Evolutionary conservation across 2,797 vertebrate genomes (phyloP).

Genomic region (Triplophysa bombifrons): DNA sequence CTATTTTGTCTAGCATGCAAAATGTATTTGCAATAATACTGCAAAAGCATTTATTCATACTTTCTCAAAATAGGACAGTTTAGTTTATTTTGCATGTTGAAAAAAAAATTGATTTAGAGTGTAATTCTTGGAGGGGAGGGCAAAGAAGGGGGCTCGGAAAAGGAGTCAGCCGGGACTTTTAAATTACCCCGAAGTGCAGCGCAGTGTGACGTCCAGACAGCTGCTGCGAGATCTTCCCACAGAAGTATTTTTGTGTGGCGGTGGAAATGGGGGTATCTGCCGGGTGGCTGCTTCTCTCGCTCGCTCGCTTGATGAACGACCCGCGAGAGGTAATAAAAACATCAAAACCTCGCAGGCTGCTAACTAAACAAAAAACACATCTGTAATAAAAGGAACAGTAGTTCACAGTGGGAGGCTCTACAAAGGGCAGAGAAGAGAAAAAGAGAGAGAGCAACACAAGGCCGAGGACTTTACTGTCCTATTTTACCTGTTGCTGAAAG

Average conservation of each 20-base stretch:
- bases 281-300: constrained; percentile 54
- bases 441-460: constrained; percentile 65
- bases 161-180: constrained; percentile 78
- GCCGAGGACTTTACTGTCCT: constrained; percentile 64
- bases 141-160: constrained; percentile 66
- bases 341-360: constrained; percentile 78
- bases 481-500: constrained; percentile 8
- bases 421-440: constrained; percentile 68
- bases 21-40: constrained; percentile 66
- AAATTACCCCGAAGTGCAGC: constrained; percentile 81
- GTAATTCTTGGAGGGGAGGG: constrained; percentile 70
- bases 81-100: constrained; percentile 51
- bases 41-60: constrained; percentile 64
- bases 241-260: constrained; percentile 80
- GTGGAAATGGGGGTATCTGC: constrained; percentile 64
- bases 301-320: constrained; percentile 71
- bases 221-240: constrained; percentile 79
- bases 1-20: constrained; percentile 55
- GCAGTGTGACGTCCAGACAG: constrained; percentile 84
- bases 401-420: constrained; percentile 79
- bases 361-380: constrained; percentile 83
- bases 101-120: constrained; percentile 56
- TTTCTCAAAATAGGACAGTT: constrained; percentile 52
- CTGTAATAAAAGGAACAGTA: constrained; percentile 80
- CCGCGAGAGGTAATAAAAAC: constrained; percentile 81